These are phyloP conservation scores for Phallusia fumigata DNA, from an alignment of 23 tunicate genomes.

Conservation along the genomic window DNA sequence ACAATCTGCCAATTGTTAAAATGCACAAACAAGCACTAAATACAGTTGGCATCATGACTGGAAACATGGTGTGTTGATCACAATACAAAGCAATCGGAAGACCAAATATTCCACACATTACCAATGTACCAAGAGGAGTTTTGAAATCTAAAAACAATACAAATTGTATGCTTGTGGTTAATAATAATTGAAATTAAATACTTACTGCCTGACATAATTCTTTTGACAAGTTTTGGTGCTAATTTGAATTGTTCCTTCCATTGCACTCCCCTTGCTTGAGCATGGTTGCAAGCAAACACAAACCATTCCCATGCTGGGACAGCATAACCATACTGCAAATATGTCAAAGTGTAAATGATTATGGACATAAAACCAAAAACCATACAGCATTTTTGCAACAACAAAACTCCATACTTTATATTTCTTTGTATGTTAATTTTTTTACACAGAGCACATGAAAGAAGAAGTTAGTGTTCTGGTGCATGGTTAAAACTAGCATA, in stretches of 20 bases:
- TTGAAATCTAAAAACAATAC: background rate
- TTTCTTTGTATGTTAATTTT: no score
- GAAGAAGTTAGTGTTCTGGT: no score
- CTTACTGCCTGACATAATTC: conserved; percentile 58
- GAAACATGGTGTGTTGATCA: background rate
- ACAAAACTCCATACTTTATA: no score
- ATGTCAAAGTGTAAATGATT: background rate
- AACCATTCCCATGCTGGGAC: conserved; percentile 78
- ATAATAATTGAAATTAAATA: background rate
- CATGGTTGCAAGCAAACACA: conserved; percentile 63
- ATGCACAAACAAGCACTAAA: background rate
- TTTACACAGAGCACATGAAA: no score
- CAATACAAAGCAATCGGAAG: conserved; percentile 2
- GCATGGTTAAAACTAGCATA: no score
- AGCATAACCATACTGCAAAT: conserved; percentile 64
- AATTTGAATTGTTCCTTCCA: conserved; percentile 62
- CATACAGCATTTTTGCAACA: no score
- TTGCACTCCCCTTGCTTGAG: conserved; percentile 37
- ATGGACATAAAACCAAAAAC: no score
- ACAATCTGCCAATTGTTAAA: background rate
- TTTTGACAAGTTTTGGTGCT: conserved; percentile 47
- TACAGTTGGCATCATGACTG: background rate
- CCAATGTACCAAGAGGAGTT: background rate
- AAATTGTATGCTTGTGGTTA: no score
- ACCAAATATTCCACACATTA: background rate